phyloP scores from a whole-genome alignment of 2,113 vertebrate species.

The Proteles cristata region DNA sequence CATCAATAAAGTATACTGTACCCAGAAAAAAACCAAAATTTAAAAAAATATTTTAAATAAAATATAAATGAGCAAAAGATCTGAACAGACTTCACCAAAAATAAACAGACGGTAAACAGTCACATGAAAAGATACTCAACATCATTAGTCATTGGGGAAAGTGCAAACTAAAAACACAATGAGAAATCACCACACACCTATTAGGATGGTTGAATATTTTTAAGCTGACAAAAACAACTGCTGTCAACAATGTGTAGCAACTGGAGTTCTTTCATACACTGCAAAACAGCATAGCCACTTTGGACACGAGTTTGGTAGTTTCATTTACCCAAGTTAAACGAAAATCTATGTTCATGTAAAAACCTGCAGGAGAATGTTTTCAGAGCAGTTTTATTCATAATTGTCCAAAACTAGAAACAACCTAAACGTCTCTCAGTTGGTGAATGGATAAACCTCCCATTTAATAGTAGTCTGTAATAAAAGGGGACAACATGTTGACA shows the following conservation, averaged over 20 bases:
- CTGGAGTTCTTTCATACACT: background rate
- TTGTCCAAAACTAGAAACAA: background rate
- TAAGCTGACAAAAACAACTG: background rate
- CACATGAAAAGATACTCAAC: background rate
- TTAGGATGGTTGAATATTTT: background rate
- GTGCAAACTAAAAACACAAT: background rate
- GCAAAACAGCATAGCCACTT: background rate
- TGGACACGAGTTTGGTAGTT: background rate
- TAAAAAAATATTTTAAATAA: background rate
- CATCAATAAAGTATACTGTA: background rate
- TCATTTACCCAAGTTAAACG: background rate
- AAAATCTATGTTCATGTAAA: conserved; percentile 26
- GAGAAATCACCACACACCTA: background rate
- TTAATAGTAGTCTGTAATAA: background rate
- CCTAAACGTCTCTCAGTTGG: background rate
- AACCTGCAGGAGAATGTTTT: background rate
- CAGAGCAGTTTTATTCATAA: background rate
- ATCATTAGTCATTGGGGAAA: background rate
- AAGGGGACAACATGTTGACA: background rate
- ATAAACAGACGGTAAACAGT: background rate
- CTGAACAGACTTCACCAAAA: background rate
- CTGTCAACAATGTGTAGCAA: background rate
- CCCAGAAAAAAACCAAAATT: background rate
- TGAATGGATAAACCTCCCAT: background rate
- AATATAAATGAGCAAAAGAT: background rate